phyloP scores from a whole-genome alignment of 2,113 vertebrate genomes.

The Clarias gariepinus region DNA sequence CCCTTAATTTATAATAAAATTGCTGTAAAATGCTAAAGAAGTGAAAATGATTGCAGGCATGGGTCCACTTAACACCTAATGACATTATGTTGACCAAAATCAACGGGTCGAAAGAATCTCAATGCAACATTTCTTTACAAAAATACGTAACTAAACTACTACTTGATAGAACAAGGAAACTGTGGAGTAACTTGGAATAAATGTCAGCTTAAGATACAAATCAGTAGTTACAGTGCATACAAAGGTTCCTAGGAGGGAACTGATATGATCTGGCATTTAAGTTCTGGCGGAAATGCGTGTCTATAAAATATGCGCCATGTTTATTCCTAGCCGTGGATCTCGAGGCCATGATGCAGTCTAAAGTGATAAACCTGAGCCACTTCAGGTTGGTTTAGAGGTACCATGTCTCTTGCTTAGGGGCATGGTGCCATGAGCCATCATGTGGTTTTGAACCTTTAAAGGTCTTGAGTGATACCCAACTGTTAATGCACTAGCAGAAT shows the following conservation, averaged over 20 bases:
- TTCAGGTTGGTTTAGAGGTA: neutral
- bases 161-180: neutral
- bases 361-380: neutral
- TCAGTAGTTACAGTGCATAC: too few species aligned
- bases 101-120: neutral
- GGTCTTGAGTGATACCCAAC: neutral
- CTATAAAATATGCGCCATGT: neutral
- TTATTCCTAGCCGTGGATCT: neutral
- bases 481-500: neutral
- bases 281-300: neutral
- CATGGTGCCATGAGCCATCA: neutral
- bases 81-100: conserved; percentile 6
- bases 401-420: too few species aligned
- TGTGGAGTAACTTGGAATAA: neutral
- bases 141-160: neutral
- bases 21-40: conserved; percentile 12
- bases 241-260: neutral
- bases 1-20: neutral
- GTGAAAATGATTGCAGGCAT: conserved; percentile 3
- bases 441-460: neutral
- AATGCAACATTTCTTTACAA: neutral
- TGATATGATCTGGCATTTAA: neutral
- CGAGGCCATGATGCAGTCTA: neutral
- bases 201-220: neutral
- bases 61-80: conserved; percentile 6